Percentiles rank a stretch among this genome's conserved stretches.
phyloP scores from a whole-genome alignment of 2,113 vertebrate species.

The Perccottus glenii region DNA sequence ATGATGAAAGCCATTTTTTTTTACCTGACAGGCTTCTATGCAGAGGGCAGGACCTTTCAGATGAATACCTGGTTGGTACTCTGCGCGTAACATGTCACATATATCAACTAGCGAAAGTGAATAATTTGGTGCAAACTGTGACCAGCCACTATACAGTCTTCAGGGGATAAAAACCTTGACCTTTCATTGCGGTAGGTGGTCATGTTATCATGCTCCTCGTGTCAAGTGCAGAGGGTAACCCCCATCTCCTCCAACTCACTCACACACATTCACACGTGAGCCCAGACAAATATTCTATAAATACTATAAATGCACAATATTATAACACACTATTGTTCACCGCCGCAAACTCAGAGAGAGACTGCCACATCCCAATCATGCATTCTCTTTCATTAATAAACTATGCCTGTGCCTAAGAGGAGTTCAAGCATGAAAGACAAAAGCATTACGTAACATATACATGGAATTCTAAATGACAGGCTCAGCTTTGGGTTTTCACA shows the following conservation, averaged over 20 bases:
- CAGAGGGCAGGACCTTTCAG: too few species aligned
- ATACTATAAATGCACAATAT: constrained; percentile 10
- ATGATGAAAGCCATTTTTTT: too few species aligned
- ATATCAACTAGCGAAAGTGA: constrained; percentile 35
- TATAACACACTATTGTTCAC: constrained; percentile 23
- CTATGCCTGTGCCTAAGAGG: constrained; percentile 54
- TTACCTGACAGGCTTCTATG: too few species aligned
- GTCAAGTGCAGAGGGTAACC: constrained; percentile 44
- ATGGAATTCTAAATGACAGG: constrained; percentile 72
- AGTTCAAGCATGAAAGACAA: constrained; percentile 74
- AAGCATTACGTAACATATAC: constrained; percentile 75
- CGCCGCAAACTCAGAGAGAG: constrained; percentile 22
- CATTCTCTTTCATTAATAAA: constrained; percentile 74
- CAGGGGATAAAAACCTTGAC: constrained; percentile 49
- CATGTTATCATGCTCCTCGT: constrained; percentile 48
- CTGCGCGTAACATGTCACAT: constrained; percentile 39
- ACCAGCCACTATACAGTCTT: constrained; percentile 41
- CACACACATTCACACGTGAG: constrained; percentile 3
- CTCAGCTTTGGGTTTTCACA: constrained; percentile 65
- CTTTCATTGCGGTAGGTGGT: constrained; percentile 41
- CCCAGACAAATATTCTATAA: not conserved
- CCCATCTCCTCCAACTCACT: constrained; percentile 26
- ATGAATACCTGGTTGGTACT: not conserved
- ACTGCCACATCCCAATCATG: constrained; percentile 56
- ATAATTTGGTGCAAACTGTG: constrained; percentile 45